phyloP scores from a whole-genome alignment of 2,113 vertebrate genomes.

The Carassius auratus region DNA sequence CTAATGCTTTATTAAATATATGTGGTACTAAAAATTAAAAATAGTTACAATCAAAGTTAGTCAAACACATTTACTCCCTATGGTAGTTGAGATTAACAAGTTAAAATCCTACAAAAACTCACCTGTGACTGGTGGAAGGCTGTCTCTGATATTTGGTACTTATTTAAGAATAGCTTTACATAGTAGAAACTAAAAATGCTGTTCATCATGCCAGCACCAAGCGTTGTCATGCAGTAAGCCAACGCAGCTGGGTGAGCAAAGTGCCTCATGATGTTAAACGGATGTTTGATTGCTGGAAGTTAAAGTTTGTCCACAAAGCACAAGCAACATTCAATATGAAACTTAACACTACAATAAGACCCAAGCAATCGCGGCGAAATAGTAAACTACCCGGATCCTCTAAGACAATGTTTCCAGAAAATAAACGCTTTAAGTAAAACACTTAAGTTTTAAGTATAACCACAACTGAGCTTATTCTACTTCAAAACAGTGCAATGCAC shows the following conservation, averaged over 20 bases:
- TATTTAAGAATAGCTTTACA: slow-evolving; percentile 87
- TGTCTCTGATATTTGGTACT: slow-evolving; percentile 84
- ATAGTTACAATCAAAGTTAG: not conserved
- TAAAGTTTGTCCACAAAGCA: not conserved
- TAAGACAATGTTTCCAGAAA: no score
- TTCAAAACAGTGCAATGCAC: not conserved
- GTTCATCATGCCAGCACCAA: slow-evolving; percentile 88
- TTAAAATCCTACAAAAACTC: slow-evolving; percentile 43
- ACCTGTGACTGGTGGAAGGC: slow-evolving; percentile 88
- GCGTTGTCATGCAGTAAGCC: slow-evolving; percentile 86
- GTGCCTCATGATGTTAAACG: slow-evolving; percentile 62
- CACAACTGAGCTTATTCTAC: not conserved
- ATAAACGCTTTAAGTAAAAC: not conserved
- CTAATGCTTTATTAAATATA: not conserved
- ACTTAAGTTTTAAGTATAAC: not conserved
- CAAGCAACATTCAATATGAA: not conserved
- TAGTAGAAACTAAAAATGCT: slow-evolving; percentile 92
- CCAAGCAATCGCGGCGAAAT: no score
- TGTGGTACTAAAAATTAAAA: not conserved
- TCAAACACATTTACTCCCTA: not conserved
- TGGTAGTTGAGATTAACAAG: not conserved
- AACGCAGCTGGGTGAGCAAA: slow-evolving; percentile 75
- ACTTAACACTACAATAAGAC: no score
- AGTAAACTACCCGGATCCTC: no score
- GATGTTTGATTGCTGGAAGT: not conserved